A percentile compares a stretch with the other conserved stretches of the same genome.
phyloP scores from a whole-genome alignment of 2,113 vertebrate genomes.

The Psilopsiagon aymara region DNA sequence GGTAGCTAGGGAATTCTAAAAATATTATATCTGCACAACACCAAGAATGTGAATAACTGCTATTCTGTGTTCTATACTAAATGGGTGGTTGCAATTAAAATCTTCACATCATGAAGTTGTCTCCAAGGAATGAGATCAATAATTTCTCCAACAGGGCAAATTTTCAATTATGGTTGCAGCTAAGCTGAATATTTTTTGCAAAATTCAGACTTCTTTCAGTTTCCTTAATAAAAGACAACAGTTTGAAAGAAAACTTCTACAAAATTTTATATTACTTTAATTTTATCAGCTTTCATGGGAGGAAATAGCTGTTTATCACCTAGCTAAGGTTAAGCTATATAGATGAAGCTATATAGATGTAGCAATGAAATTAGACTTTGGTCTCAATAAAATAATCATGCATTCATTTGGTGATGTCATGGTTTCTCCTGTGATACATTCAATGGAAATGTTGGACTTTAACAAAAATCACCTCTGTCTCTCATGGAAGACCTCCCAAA shows the following conservation, averaged over 20 bases:
- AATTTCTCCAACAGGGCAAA: background rate
- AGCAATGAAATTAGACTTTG: background rate
- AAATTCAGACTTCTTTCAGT: background rate
- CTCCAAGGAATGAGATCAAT: background rate
- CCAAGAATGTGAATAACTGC: background rate
- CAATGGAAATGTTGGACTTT: background rate
- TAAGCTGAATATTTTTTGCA: background rate
- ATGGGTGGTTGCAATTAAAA: background rate
- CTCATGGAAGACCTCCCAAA: background rate
- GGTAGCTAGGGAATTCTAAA: background rate
- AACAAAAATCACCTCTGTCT: background rate
- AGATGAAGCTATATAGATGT: background rate
- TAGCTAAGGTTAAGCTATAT: background rate
- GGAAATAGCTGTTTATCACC: background rate
- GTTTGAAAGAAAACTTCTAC: background rate
- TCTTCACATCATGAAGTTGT: background rate
- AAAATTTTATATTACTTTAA: background rate
- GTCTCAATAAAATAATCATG: background rate
- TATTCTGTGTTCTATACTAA: background rate
- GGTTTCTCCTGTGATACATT: background rate
- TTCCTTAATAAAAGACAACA: background rate
- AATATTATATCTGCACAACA: background rate
- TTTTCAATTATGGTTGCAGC: background rate
- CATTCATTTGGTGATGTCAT: background rate
- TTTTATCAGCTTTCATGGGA: background rate